Evolutionary conservation across 2,888 invertebrate species (phyloP), one percentile per base, ranked within the genome.

Genomic region (Ectobius pallidus): DNA sequence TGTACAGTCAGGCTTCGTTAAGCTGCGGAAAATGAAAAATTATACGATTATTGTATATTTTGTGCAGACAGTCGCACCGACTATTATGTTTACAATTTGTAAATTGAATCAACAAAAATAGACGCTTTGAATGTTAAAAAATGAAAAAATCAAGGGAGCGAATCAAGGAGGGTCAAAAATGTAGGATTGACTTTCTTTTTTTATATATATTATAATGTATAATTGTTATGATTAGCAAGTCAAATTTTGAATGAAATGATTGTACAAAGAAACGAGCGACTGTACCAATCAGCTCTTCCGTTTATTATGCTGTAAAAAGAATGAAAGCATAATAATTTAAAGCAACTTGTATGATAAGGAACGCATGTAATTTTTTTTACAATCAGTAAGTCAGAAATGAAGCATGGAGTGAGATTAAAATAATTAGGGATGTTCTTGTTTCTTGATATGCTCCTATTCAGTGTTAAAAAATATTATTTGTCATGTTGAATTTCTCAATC

Each of bases 1-100:
- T 82, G 82, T 83, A 82, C 82, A 83, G 82, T 80, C 63, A 61
- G 68, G 69, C 67, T 73, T 70, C 42, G 49, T 67, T 65, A 58
- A 72, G 52, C 63, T 71, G 27, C 46, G 42, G 61, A 71, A 52
- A 69, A 61, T 20, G 30, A 71, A 58, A 69, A 72, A 69, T 65
- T 61, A 69, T 72, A 70, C 58, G 62, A 74, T 68, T 71, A 73
- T 44, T 69, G 70, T 70, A 74, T 74, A 72, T 74, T 74, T 74
- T 74, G 74, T 74, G 72, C 72, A 67, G 49, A 49, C 32, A 55
- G 34, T 18, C 65, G 71, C 68, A 73, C 73, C 63, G 68, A 71
- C 49, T 69, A 70, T 74, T 74, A 74, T 75, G 73, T 73, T 75
- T 74, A 74, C 71, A 46, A 72, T 76, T 76, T 76, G 74, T 76